phyloP scores from a whole-genome alignment of 2,797 vertebrate genomes.

The Xiphorhynchus erythropygius region DNA sequence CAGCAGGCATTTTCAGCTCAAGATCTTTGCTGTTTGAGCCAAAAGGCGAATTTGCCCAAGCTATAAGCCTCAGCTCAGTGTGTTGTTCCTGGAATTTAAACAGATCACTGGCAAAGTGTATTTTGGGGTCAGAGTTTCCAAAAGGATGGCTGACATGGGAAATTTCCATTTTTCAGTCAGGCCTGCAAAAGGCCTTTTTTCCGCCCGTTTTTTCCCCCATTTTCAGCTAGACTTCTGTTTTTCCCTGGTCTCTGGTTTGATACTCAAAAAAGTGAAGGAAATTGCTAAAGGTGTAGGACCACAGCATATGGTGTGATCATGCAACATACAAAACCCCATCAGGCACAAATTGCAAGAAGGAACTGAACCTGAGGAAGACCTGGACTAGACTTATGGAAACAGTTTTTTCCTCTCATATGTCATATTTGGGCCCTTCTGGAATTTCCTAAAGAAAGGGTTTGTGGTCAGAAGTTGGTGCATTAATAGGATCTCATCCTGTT shows the following conservation, averaged over 20 bases:
- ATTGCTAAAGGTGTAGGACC: neutral
- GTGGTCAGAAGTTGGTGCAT: neutral
- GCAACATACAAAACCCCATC: rapidly evolving
- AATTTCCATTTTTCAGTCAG: neutral
- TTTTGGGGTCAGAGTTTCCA: conserved; percentile 24
- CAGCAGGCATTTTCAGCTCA: conserved; percentile 49
- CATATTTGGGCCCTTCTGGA: neutral
- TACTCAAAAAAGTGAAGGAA: neutral
- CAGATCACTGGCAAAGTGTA: conserved; percentile 2
- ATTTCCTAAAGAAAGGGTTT: neutral
- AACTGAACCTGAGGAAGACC: neutral
- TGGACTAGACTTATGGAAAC: neutral
- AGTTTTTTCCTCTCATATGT: neutral
- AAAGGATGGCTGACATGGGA: neutral
- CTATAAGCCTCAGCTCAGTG: conserved; percentile 24
- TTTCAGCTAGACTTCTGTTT: neutral
- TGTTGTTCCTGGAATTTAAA: conserved; percentile 54
- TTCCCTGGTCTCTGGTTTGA: neutral
- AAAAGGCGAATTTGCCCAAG: conserved; percentile 48
- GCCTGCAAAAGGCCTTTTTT: neutral
- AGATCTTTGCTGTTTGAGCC: conserved; percentile 46
- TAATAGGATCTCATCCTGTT: neutral
- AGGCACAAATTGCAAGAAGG: neutral
- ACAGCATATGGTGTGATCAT: neutral
- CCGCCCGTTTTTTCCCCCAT: rapidly evolving